Evolutionary conservation across 2,888 invertebrate genomes (phyloP).

Genomic region (Helleia helle): DNA sequence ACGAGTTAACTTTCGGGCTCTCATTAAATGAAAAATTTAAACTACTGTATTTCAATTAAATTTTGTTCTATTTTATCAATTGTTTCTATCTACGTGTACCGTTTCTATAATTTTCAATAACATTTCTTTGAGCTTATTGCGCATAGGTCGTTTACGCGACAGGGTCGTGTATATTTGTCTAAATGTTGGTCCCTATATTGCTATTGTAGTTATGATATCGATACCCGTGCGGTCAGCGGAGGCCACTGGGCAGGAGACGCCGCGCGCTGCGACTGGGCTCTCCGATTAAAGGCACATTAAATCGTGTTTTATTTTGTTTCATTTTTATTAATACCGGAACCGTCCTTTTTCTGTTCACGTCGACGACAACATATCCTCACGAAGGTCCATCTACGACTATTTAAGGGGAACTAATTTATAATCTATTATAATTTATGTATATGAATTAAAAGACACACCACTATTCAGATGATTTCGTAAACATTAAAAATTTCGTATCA

Average conservation of each 20-base stretch:
- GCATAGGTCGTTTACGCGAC: conserved; percentile 42
- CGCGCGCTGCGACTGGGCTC: conserved; percentile 54
- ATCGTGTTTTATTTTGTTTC: conserved; percentile 58
- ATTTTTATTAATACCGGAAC: conserved; percentile 48
- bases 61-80: conserved; percentile 7
- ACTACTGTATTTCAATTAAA: too few species aligned
- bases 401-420: conserved; percentile 33
- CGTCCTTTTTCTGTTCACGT: conserved; percentile 39
- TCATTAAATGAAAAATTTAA: too few species aligned
- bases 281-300: conserved; percentile 72
- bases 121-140: conserved; percentile 46
- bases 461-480: conserved; percentile 52
- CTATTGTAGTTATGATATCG: conserved; percentile 57
- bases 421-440: conserved; percentile 33
- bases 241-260: conserved; percentile 47
- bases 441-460: conserved; percentile 65
- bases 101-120: conserved; percentile 25
- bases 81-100: conserved; percentile 10
- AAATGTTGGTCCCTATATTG: conserved; percentile 73
- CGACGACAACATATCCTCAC: conserved; percentile 40
- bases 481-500: conserved; percentile 58
- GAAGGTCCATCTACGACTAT: conserved; percentile 59
- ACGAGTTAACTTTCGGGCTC: too few species aligned
- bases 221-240: conserved; percentile 33
- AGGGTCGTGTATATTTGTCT: conserved; percentile 66